These are phyloP conservation scores for Centroberyx gerrardi DNA, from an alignment of 2,797 vertebrate genomes.

Conservation along the genomic window DNA sequence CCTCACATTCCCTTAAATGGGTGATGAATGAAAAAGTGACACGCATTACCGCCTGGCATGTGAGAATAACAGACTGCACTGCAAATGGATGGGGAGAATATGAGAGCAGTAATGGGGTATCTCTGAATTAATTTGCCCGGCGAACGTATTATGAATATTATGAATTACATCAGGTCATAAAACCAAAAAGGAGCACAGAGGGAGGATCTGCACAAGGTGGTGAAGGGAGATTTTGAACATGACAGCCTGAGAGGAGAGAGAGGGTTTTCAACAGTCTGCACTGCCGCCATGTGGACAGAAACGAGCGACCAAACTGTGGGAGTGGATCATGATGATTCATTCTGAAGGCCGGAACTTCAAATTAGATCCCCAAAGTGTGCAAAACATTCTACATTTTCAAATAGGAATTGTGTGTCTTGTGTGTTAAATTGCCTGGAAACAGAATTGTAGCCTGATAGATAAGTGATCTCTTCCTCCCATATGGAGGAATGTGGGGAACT, in stretches of 20 bases:
- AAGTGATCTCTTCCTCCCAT: not conserved
- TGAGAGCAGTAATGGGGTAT: constrained; percentile 60
- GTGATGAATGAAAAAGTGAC: not conserved
- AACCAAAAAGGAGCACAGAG: constrained; percentile 60
- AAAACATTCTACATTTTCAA: constrained; percentile 15
- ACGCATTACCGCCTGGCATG: not conserved
- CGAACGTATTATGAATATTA: constrained; percentile 67
- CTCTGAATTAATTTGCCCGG: constrained; percentile 69
- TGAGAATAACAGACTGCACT: constrained; percentile 41
- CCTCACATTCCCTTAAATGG: constrained; percentile 44
- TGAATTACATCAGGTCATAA: constrained; percentile 70
- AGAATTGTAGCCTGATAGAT: constrained; percentile 20
- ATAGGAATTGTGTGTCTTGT: constrained; percentile 9
- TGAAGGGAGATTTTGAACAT: constrained; percentile 20
- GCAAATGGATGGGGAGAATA: constrained; percentile 40
- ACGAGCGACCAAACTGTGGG: not conserved
- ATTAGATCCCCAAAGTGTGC: not conserved
- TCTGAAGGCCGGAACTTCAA: constrained; percentile 1
- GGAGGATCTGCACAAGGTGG: constrained; percentile 47
- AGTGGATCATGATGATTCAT: constrained; percentile 18
- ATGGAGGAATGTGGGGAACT: constrained; percentile 2
- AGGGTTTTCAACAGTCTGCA: constrained; percentile 37
- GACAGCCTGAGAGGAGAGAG: not conserved
- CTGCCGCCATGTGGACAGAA: constrained; percentile 66
- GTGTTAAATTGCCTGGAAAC: no score